Percentiles rank a stretch among this genome's conserved stretches.
Conservation (phyloP, 2,113 vertebrate genomes). For the Aspiorhynchus laticeps region DNA sequence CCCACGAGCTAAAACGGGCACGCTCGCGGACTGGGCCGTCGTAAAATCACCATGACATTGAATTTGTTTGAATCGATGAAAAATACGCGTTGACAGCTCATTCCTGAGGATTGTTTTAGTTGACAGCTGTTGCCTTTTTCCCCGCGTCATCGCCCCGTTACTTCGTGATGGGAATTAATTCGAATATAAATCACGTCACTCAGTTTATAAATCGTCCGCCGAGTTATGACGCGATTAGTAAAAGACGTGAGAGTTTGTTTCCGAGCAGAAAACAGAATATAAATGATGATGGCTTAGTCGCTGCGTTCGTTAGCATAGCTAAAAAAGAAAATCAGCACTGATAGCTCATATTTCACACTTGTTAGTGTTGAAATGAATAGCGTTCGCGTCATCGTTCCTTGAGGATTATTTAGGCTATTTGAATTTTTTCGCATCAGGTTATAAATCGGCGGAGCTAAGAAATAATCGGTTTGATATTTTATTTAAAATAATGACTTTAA, state of each 20-base stretch:
- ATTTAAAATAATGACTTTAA: neutral
- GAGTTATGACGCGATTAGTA: neutral
- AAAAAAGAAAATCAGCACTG: neutral
- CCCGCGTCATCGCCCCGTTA: neutral
- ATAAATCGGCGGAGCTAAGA: neutral
- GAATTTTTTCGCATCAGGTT: neutral
- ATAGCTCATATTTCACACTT: neutral
- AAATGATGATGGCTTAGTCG: neutral
- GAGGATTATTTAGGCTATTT: neutral
- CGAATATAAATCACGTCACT: neutral
- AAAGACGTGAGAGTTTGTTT: neutral
- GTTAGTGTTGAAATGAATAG: neutral
- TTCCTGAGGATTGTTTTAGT: neutral
- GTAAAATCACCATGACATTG: neutral
- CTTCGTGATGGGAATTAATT: slow-evolving; percentile 8
- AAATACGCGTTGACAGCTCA: neutral
- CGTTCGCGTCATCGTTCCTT: neutral
- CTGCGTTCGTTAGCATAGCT: neutral
- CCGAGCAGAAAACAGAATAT: neutral
- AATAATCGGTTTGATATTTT: neutral
- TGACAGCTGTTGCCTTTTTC: neutral
- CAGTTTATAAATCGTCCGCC: neutral
- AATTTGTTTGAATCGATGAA: neutral
- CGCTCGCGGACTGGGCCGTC: neutral
- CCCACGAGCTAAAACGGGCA: neutral